Percentiles rank a stretch among this genome's conserved stretches.
These are phyloP conservation scores for Dermatemys mawii DNA, from an alignment of 2,113 vertebrate genomes.

Conservation along the genomic window DNA sequence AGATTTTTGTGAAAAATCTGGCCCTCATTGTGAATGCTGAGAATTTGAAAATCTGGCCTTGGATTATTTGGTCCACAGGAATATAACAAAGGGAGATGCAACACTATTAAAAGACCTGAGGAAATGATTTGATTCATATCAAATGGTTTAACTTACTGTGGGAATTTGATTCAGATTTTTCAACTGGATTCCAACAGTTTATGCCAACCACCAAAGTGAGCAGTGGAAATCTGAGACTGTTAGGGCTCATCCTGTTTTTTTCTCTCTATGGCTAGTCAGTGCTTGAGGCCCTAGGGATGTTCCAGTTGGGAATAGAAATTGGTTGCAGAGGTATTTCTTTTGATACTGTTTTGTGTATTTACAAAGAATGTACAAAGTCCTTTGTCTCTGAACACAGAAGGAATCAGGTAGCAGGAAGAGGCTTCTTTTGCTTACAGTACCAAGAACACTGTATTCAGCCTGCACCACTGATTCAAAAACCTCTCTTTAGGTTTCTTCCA, in stretches of 20 bases:
- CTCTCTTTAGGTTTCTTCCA: too few species aligned
- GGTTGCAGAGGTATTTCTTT: too few species aligned
- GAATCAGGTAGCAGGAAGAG: too few species aligned
- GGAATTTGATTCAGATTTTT: not conserved
- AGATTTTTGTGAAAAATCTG: not conserved
- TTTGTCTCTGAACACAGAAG: too few species aligned
- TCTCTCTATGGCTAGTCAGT: too few species aligned
- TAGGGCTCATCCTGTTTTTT: not conserved
- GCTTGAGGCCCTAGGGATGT: not conserved
- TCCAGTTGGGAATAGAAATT: too few species aligned
- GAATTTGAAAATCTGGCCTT: not conserved
- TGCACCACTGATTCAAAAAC: too few species aligned
- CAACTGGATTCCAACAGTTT: not conserved
- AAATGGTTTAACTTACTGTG: not conserved
- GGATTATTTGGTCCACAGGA: not conserved
- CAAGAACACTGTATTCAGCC: too few species aligned
- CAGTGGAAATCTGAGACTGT: not conserved
- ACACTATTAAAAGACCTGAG: not conserved
- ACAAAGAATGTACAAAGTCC: too few species aligned
- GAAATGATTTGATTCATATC: not conserved
- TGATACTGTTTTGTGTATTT: too few species aligned
- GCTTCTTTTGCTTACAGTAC: too few species aligned
- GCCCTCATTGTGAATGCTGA: not conserved
- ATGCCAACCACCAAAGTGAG: not conserved
- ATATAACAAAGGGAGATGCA: not conserved